phyloP scores from a whole-genome alignment of 2,797 vertebrate species.

The Philypnodon macrostomus region DNA sequence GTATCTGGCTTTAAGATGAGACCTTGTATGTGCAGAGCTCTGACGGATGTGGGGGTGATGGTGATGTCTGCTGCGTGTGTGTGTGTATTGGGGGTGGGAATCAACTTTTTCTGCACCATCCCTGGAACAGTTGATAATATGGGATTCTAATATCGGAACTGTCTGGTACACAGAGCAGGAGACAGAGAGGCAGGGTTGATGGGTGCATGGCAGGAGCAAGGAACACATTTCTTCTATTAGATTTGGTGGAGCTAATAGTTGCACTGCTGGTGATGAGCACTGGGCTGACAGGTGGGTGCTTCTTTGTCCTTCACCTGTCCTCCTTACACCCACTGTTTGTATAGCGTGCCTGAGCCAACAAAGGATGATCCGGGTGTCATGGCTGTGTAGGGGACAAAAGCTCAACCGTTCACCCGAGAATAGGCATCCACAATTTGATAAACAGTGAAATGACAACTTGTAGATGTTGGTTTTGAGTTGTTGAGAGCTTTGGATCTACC shows the following conservation, averaged over 20 bases:
- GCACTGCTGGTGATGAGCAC: slow-evolving; percentile 70
- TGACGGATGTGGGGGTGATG: too few species aligned
- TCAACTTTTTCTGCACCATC: slow-evolving; percentile 77
- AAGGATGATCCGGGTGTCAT: neutral
- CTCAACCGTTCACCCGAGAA: too few species aligned
- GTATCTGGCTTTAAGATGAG: too few species aligned
- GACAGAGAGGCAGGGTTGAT: slow-evolving; percentile 14
- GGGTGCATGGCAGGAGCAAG: slow-evolving; percentile 33
- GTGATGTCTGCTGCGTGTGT: too few species aligned
- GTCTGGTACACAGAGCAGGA: slow-evolving; percentile 60
- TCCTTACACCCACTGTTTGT: slow-evolving; percentile 42
- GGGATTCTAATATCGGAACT: slow-evolving; percentile 77
- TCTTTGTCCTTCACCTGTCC: slow-evolving; percentile 67
- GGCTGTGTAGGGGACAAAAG: too few species aligned
- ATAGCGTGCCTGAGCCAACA: slow-evolving; percentile 40
- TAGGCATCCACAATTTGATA: too few species aligned
- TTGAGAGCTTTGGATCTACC: too few species aligned
- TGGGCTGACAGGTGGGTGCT: slow-evolving; percentile 49
- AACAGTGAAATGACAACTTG: too few species aligned
- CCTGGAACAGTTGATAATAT: slow-evolving; percentile 77
- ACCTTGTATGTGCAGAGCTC: too few species aligned
- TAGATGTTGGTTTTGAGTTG: too few species aligned
- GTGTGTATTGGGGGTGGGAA: too few species aligned
- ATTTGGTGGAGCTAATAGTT: slow-evolving; percentile 75
- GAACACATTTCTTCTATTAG: slow-evolving; percentile 76